Conservation (phyloP, 2,797 vertebrate genomes). For the Erethizon dorsatum region DNA sequence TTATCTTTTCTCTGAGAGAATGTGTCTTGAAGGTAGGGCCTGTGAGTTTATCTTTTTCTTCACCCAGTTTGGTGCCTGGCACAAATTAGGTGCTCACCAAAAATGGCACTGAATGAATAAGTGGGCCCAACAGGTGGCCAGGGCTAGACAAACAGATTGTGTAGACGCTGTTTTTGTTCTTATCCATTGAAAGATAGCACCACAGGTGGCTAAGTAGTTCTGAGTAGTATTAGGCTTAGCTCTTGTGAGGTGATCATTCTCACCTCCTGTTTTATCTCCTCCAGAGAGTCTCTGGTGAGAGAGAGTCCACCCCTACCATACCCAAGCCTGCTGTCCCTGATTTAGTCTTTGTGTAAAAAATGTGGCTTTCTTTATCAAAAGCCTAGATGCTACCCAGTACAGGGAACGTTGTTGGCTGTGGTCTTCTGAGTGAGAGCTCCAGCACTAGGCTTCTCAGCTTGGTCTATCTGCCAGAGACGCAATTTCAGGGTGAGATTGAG, state of each 20-base stretch:
- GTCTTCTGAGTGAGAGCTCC: neutral
- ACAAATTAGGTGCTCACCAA: neutral
- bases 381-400: neutral
- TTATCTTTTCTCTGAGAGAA: neutral
- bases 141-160: neutral
- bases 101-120: neutral
- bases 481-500: slow-evolving; percentile 24
- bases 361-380: slow-evolving; percentile 42
- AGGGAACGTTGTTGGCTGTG: neutral
- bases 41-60: neutral
- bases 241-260: neutral
- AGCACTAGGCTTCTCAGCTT: neutral
- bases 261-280: neutral
- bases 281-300: neutral
- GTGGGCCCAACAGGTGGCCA: neutral
- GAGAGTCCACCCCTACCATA: neutral
- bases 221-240: neutral
- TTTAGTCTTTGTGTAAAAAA: slow-evolving; percentile 20
- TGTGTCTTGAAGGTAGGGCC: neutral
- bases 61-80: neutral
- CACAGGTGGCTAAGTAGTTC: neutral
- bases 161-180: neutral
- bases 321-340: neutral
- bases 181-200: neutral
- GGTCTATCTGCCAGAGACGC: neutral